Base-by-base conservation (phyloP, 2,113 vertebrate genomes). In the Bagarius yarrelli region DNA sequence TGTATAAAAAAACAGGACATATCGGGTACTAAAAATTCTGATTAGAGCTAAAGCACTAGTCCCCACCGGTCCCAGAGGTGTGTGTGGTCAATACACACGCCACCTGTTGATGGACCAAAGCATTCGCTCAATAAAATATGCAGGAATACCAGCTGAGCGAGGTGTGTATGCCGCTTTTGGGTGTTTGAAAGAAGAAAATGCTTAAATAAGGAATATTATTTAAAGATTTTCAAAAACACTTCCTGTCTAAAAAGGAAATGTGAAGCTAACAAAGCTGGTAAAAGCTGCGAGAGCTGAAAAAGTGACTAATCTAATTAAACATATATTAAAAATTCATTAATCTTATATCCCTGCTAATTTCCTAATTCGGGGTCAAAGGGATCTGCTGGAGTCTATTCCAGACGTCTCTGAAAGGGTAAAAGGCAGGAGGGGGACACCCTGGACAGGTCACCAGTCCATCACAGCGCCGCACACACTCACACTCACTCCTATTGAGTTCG, bases 51-150 rank as follows among this genome's bases (percentile, higher is more conserved):
- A 53, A 74, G 79, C 70, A 56, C 52, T 23, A 27, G 55, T 44
- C 32, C 40, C 14, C 34, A 75, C 55, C 14, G 72, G 72, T 57
- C 53, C 53, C 72, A 74, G 30, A 74, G 23, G 44, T 53, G 34
- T 56, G 25, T 56, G 63, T 40, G 50, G 56, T 52, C 67, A 2
- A 81, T 81, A 64, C 9, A 23, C 75, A 30, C 18, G 23, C 57
- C 81, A 83, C 64, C 75, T 83, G 66, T 76, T 77, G 64, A 57
- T 53, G 47, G 69, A 52, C 27, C 47, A 52, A 81, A 53, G 30
- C 30, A 53, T 73, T 14, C 4, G 30, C 25, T 81, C 79, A 55
- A 81, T 81, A 81, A 81, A 55, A 81, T 81, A 81, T 81, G 50
- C 80, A 81, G n/a, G 40, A 60, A 59, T 50, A 67, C 3, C 14